These are phyloP conservation scores for Molothrus aeneus DNA, from an alignment of 2,797 vertebrate species.

Conservation along the genomic window DNA sequence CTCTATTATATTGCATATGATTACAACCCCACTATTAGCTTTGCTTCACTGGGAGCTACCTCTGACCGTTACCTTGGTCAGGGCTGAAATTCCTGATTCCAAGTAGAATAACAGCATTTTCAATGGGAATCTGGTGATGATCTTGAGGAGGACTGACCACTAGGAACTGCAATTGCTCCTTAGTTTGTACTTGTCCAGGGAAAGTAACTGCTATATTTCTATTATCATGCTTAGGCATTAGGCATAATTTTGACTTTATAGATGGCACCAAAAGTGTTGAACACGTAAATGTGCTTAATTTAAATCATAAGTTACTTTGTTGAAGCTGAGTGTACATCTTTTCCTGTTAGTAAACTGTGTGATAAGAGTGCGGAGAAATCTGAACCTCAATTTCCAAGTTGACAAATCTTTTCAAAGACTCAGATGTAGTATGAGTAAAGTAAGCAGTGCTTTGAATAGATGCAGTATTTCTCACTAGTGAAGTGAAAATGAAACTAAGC, in stretches of 20 bases:
- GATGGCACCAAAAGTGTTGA: not conserved
- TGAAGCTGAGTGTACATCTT: not conserved
- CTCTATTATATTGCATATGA: not conserved
- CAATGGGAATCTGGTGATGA: not conserved
- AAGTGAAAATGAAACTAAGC: constrained; percentile 12
- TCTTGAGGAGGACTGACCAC: not conserved
- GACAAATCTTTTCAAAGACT: not conserved
- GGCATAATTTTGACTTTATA: not conserved
- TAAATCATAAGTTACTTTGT: not conserved
- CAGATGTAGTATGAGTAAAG: not conserved
- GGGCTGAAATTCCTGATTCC: not conserved
- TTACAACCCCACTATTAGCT: not conserved
- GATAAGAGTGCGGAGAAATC: not conserved
- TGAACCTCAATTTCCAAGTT: not conserved
- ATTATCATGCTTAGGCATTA: not conserved
- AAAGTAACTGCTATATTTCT: not conserved
- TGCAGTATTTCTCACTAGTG: not conserved
- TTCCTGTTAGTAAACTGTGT: not conserved
- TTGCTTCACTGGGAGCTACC: not conserved
- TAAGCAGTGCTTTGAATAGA: not conserved
- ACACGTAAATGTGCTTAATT: not conserved
- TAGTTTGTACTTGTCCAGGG: not conserved
- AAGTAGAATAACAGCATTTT: not conserved
- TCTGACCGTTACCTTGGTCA: not conserved
- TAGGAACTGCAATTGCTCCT: not conserved